Evolutionary conservation across 2,113 vertebrate genomes (phyloP).

Genomic region (Nycticebus coucang): DNA sequence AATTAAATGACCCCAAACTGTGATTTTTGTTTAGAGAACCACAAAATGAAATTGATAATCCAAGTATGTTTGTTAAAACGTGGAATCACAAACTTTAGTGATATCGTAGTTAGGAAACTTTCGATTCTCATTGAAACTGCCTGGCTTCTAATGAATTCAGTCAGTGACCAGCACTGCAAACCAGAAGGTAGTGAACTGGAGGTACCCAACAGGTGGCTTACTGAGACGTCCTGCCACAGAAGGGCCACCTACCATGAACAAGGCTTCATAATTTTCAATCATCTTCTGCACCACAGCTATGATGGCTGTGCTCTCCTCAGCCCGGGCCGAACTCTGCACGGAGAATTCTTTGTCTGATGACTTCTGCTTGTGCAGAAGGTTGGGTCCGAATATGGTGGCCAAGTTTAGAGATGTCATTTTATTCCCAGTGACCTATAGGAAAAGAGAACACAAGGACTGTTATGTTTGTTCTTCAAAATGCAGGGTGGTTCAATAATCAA

Average conservation of each 20-base stretch:
- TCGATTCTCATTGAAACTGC: neutral
- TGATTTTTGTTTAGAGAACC: neutral
- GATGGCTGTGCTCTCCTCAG: conserved; percentile 95
- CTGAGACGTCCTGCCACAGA: neutral
- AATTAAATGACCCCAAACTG: neutral
- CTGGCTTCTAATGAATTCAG: neutral
- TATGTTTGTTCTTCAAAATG: conserved; percentile 39
- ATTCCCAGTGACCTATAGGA: conserved; percentile 93
- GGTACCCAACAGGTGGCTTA: neutral
- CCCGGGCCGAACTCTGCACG: conserved; percentile 95
- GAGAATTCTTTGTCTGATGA: conserved; percentile 97
- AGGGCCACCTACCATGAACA: conserved; percentile 92
- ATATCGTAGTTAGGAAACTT: neutral
- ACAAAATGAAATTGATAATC: neutral
- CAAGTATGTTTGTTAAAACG: neutral
- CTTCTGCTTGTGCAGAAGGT: conserved; percentile 96
- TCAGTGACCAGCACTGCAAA: neutral
- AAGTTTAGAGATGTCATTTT: conserved; percentile 98
- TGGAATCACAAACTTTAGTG: neutral
- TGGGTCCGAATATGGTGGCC: conserved; percentile 98
- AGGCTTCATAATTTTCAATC: conserved; percentile 91
- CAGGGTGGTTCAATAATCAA: neutral
- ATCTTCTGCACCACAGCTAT: conserved; percentile 95
- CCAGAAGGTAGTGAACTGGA: neutral
- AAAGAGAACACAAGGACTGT: conserved; percentile 64